Evolutionary conservation across 2,888 invertebrate genomes (phyloP).

Genomic region (Tachystola acroxantha): DNA sequence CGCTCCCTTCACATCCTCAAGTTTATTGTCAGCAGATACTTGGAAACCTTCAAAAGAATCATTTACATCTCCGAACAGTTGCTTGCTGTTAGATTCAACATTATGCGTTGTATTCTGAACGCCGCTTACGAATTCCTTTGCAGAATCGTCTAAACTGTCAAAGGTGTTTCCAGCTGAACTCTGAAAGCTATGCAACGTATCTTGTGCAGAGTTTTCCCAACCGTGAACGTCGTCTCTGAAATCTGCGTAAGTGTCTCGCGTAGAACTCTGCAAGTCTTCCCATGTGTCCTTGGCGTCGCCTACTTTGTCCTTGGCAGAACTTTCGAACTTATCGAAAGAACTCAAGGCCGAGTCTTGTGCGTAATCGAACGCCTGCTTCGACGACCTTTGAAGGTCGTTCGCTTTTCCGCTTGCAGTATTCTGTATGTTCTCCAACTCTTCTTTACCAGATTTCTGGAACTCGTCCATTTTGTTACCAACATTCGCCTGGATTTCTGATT

Average conservation of each 20-base stretch:
- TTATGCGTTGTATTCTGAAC: slow-evolving; percentile 35
- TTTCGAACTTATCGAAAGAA: slow-evolving; percentile 69
- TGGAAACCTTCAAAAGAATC: slow-evolving; percentile 67
- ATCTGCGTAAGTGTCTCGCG: slow-evolving; percentile 63
- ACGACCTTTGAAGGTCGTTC: slow-evolving; percentile 44
- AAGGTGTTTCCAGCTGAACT: slow-evolving; percentile 71
- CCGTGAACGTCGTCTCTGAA: slow-evolving; percentile 60
- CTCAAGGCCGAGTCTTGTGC: slow-evolving; percentile 65
- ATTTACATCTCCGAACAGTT: slow-evolving; percentile 53
- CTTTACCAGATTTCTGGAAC: slow-evolving; percentile 33
- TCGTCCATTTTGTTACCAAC: slow-evolving; percentile 35
- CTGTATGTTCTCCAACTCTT: slow-evolving; percentile 39
- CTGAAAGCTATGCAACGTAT: slow-evolving; percentile 67
- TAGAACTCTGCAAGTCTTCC: slow-evolving; percentile 64
- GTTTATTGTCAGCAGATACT: slow-evolving; percentile 62
- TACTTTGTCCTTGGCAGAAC: slow-evolving; percentile 65
- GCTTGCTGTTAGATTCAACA: slow-evolving; percentile 43
- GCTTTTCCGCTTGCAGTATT: slow-evolving; percentile 34
- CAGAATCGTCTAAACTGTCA: slow-evolving; percentile 66
- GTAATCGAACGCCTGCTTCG: slow-evolving; percentile 55
- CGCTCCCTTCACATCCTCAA: slow-evolving; percentile 56
- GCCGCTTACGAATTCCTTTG: slow-evolving; percentile 46
- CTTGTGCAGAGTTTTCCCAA: slow-evolving; percentile 60
- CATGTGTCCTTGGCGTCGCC: slow-evolving; percentile 54
- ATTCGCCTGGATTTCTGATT: slow-evolving; percentile 42